Evolutionary conservation across 2,797 vertebrate genomes (phyloP).

Genomic region (Takifugu rubripes): DNA sequence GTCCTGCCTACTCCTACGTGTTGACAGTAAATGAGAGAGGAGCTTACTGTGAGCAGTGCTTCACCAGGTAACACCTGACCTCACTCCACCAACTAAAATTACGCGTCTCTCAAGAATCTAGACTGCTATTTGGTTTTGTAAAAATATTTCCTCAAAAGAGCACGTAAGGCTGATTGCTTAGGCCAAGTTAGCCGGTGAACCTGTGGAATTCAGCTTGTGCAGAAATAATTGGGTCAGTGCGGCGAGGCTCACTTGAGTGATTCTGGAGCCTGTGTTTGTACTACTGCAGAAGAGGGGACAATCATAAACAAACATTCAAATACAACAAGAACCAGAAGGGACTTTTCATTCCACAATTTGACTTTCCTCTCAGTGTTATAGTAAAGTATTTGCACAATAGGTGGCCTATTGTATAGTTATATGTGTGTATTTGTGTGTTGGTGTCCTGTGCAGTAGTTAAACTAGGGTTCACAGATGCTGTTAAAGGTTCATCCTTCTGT

Average conservation of each 20-base stretch:
- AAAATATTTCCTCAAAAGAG: neutral
- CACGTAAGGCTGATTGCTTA: accelerated
- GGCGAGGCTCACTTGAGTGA: slow-evolving; percentile 37
- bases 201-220: slow-evolving; percentile 9
- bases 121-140: neutral
- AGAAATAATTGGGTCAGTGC: slow-evolving; percentile 38
- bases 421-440: slow-evolving; percentile 1
- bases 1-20: slow-evolving; percentile 88
- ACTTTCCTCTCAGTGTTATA: neutral
- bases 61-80: slow-evolving; percentile 81
- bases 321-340: neutral
- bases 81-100: too few relatives aligned
- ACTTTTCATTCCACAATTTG: neutral
- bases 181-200: slow-evolving; percentile 35
- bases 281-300: slow-evolving; percentile 5
- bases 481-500: neutral
- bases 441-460: neutral
- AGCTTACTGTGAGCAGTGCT: slow-evolving; percentile 91
- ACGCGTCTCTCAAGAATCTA: too few relatives aligned
- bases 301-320: neutral
- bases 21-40: slow-evolving; percentile 88
- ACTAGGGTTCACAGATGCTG: neutral
- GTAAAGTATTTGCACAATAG: too few relatives aligned
- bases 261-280: slow-evolving; percentile 25
- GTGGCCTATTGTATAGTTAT: too few relatives aligned